These are phyloP conservation scores for Acromyrmex echinatior DNA, from an alignment of 1,140 invertebrate species.

Conservation along the genomic window DNA sequence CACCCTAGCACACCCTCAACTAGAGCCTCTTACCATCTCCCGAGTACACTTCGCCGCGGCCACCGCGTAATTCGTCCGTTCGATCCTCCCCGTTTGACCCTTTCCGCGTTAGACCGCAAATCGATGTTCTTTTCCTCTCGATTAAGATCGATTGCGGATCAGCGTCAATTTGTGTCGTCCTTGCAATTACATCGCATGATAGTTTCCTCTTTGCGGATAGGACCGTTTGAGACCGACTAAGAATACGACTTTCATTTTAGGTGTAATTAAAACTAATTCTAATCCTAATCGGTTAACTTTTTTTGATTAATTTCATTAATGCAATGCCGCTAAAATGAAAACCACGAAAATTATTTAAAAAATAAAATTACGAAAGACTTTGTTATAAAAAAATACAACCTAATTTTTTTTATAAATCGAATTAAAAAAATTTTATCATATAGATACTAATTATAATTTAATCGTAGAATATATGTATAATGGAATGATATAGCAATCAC, in stretches of 20 bases:
- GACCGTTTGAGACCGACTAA: not conserved
- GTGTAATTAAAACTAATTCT: constrained; percentile 7
- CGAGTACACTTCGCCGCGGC: constrained; percentile 38
- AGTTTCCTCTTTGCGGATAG: constrained; percentile 7
- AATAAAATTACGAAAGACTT: not conserved
- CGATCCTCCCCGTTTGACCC: constrained; percentile 44
- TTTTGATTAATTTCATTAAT: not conserved
- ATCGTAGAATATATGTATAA: not conserved
- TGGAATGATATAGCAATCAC: not conserved
- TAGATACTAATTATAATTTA: not conserved
- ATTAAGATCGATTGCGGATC: constrained; percentile 56
- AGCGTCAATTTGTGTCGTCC: constrained; percentile 22
- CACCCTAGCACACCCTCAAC: constrained; percentile 73
- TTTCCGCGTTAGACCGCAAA: constrained; percentile 59
- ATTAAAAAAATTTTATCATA: not conserved
- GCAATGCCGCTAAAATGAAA: not conserved
- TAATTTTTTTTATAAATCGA: not conserved
- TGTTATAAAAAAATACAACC: not conserved
- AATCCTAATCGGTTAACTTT: not conserved
- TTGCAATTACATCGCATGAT: constrained; percentile 47
- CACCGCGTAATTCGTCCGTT: constrained; percentile 64
- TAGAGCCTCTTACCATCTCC: constrained; percentile 73
- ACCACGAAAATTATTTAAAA: not conserved
- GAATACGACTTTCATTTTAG: not conserved
- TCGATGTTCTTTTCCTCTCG: constrained; percentile 61